Evolutionary conservation across 2,888 invertebrate species (phyloP), one percentile per base, ranked within the genome.

Genomic region (Anoplius nigerrimus): DNA sequence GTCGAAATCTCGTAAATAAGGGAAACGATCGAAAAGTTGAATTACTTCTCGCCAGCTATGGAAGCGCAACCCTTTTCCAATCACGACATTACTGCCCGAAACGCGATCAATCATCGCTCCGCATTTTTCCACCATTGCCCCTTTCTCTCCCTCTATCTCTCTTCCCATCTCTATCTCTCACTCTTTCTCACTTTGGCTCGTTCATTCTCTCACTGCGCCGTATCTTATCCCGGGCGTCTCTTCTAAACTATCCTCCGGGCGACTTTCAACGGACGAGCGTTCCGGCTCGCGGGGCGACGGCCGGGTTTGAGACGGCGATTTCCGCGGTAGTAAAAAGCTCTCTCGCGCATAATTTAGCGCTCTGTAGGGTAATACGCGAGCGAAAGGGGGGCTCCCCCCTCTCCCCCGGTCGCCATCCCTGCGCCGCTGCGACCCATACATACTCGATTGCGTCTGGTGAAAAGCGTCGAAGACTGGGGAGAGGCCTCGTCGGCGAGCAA

Each of bases 261-360:
- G 27, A 20, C 62, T 15, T 45, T 45, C 45, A 54, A 64, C 55
- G 59, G 55, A 48, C 58, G 64, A 69, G 59, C 58, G 57, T 71
- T 69, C 78, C 66, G 73, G 62, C 53, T 54, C 42, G 66, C 60
- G 68, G 43, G 57, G 34, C 53, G 54, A 54, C 62, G 15, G n/a
- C 45, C 45, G 45, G 45, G 48, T 48, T 13, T 48, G 71, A 71
- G 80, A 78, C 78, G 77, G 68, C 80, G 78, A 83, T 84, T 84
- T 84, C 80, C 82, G 78, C 74, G 80, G 80, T 82, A 79, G 83
- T 85, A 85, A 86, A 86, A 86, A 83, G 80, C 76, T 75, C 80
- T 83, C 84, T 82, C 76, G 78, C 79, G 86, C 84, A 86, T 86
- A 86, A 86, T 86, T 86, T 85, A 86, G 72, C 86, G 81, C 81